A percentile compares a stretch with the other conserved stretches of the same genome.
Conservation (phyloP, 53 echinoderm and acorn worm species). For the Patiria pectinifera region DNA sequence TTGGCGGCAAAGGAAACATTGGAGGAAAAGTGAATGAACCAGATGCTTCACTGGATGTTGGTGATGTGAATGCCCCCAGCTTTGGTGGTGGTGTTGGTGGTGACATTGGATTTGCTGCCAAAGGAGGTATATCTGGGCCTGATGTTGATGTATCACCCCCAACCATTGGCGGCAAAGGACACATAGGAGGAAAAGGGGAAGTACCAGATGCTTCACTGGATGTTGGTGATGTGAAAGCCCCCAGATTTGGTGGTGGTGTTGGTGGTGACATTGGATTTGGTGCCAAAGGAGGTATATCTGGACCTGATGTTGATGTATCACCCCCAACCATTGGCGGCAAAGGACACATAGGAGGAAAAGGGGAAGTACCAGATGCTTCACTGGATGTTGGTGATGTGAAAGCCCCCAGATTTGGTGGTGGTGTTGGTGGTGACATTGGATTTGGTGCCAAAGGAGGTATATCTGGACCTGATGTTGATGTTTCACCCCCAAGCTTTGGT, state of each 20-base stretch:
- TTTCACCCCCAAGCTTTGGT: constrained; percentile 15
- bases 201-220: constrained; percentile 56
- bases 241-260: constrained; percentile 27
- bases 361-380: constrained; percentile 38
- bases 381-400: constrained; percentile 37
- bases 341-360: constrained; percentile 34
- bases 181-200: constrained; percentile 32
- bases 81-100: constrained; percentile 10
- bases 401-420: constrained; percentile 48
- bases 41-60: constrained; percentile 60
- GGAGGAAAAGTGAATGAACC: constrained; percentile 43
- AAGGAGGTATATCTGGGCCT: constrained; percentile 46
- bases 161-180: not conserved
- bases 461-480: constrained; percentile 49
- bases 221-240: constrained; percentile 53
- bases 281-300: constrained; percentile 34
- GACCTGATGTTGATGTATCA: constrained; percentile 54
- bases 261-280: constrained; percentile 16
- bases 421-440: constrained; percentile 26
- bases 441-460: constrained; percentile 33
- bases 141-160: constrained; percentile 41
- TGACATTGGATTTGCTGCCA: constrained; percentile 29
- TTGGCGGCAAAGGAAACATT: constrained; percentile 2
- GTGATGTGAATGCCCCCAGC: constrained; percentile 44
- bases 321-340: not conserved